Evolutionary conservation across 2,113 vertebrate species (phyloP).

Genomic region (Clarias macrocephalus): DNA sequence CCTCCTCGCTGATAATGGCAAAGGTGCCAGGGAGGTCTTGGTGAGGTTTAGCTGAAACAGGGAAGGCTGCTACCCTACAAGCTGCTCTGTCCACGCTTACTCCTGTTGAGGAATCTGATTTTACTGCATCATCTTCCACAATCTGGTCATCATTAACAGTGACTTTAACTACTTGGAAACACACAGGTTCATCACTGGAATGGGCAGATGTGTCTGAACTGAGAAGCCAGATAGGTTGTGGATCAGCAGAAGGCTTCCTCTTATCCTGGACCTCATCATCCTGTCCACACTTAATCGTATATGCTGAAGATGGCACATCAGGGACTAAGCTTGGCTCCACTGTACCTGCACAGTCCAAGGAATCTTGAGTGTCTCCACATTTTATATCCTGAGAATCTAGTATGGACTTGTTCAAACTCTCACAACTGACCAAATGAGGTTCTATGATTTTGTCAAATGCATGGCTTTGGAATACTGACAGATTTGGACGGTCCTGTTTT

Average conservation of each 20-base stretch:
- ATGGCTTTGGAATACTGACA: conserved; percentile 27
- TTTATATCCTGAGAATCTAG: conserved; percentile 25
- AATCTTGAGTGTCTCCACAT: not conserved
- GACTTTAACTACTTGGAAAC: conserved; percentile 29
- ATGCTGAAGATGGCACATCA: conserved; percentile 28
- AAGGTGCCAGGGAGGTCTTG: conserved; percentile 39
- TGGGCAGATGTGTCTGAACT: not conserved
- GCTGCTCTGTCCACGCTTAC: conserved; percentile 1
- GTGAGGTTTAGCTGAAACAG: conserved; percentile 6
- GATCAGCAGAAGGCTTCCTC: not conserved
- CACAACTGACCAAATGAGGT: not conserved
- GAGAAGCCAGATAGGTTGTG: not conserved
- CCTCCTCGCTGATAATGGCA: conserved; percentile 55
- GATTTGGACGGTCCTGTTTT: conserved; percentile 28
- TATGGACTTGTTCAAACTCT: not conserved
- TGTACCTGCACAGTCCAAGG: not conserved
- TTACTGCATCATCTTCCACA: conserved; percentile 6
- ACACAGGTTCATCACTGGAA: not conserved
- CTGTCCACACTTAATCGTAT: conserved; percentile 25
- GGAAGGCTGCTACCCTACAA: not conserved
- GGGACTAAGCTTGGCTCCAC: conserved; percentile 31
- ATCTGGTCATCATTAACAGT: conserved; percentile 29
- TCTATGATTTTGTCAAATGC: not conserved
- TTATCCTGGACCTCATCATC: conserved; percentile 13
- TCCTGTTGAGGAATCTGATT: conserved; percentile 1